Evolutionary conservation across 2,113 vertebrate species (phyloP).

Genomic region (Nothocercus nigrocapillus): DNA sequence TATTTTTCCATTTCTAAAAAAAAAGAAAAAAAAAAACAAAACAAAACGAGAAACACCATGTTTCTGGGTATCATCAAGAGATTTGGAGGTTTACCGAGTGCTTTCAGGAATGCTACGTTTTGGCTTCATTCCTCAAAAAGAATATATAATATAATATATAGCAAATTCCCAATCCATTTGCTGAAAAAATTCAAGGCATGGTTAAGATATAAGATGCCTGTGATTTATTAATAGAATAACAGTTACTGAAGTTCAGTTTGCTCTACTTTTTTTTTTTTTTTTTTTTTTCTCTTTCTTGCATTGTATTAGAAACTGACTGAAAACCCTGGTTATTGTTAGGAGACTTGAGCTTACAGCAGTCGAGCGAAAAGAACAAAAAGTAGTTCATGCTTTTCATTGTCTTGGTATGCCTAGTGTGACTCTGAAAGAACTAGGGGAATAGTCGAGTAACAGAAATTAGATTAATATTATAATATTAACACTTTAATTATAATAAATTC

Average conservation of each 20-base stretch:
- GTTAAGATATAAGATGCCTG: background rate
- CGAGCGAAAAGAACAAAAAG: background rate
- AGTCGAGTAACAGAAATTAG: background rate
- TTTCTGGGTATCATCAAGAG: conserved; percentile 68
- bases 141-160: background rate
- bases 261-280: background rate
- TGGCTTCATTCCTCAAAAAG: conserved; percentile 51
- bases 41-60: conserved; percentile 50
- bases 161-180: conserved; percentile 9
- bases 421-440: background rate
- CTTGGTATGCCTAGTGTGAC: accelerated
- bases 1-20: conserved; percentile 82
- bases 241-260: background rate
- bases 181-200: conserved; percentile 45
- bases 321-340: background rate
- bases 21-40: conserved; percentile 31
- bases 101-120: conserved; percentile 62
- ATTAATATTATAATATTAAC: background rate
- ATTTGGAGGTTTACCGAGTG: conserved; percentile 55
- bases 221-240: conserved; percentile 48
- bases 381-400: background rate
- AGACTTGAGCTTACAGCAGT: background rate
- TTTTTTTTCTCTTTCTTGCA: background rate
- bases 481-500: background rate
- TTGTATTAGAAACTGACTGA: background rate